Evolutionary conservation across 2,888 invertebrate species (phyloP), one percentile per base, ranked within the genome.

Genomic region (Drosophila tripunctata): DNA sequence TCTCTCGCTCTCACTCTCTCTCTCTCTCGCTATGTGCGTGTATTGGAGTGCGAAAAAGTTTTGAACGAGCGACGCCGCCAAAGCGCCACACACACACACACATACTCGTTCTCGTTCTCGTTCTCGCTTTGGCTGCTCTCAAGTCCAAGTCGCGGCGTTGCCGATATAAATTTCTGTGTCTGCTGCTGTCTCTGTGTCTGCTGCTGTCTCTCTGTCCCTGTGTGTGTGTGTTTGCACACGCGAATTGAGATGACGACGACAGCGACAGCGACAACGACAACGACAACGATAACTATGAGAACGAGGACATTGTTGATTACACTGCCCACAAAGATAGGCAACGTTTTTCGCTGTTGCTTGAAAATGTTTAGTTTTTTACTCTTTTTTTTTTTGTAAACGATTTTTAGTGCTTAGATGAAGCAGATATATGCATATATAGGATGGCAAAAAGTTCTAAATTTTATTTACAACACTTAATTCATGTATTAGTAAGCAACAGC

Each of bases 211-310:
- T 38, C 12, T 50, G 55, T 55, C 40, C 35, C 40, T 24, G 48
- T 45, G 38, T 58, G 19, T 44, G 58, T 71, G 45, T 67, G 61
- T 48, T 54, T 55, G 58, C 57, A 54, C 52, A 68, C 80, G 80
- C 86, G 78, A 86, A 80, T 84, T 72, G 75, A 87, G 87, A 83
- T 84, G 81, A 82, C 81, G 87, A 80, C 71, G 69, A 69, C 75
- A 71, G 55, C 54, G 60, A 52, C 67, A 67, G 52, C 64, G 61
- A 61, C 58, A 44, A 48, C 60, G 45, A 50, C 60, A 40, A 50
- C 63, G 41, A 52, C 58, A 67, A 61, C 51, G 60, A 12, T 41
- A 43, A 57, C 50, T 67, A 60, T 51, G 45, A 62, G 54, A 21
- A 61, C 67, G 57, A 67, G 58, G 36, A 69, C 69, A 66, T 61